A percentile compares a stretch with the other conserved stretches of the same genome.
phyloP scores from a whole-genome alignment of 1,140 invertebrate genomes.

The Leptinotarsa texana region DNA sequence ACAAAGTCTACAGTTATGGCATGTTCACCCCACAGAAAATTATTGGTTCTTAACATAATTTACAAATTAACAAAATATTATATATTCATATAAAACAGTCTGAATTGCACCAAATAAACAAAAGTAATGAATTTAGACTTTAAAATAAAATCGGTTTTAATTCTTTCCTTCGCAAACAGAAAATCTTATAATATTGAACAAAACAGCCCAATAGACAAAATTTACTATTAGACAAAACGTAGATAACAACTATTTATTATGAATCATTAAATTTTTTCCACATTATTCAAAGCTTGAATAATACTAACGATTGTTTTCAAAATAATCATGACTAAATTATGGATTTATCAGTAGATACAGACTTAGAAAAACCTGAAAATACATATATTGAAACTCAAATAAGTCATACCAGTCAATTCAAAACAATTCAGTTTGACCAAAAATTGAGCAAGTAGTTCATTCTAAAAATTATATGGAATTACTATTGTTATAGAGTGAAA shows the following conservation, averaged over 20 bases:
- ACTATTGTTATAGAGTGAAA: neutral
- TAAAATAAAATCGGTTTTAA: slow-evolving; percentile 34
- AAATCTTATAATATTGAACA: slow-evolving; percentile 39
- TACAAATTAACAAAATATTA: neutral
- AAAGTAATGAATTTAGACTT: slow-evolving; percentile 27
- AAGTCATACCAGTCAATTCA: neutral
- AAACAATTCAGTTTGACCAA: too few species aligned
- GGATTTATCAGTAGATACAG: too few species aligned
- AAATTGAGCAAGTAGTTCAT: too few species aligned
- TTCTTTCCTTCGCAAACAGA: slow-evolving; percentile 25
- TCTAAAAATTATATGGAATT: neutral
- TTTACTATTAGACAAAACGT: slow-evolving; percentile 32
- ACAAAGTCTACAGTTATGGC: neutral
- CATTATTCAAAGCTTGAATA: too few species aligned
- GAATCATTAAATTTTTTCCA: too few species aligned
- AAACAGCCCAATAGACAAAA: slow-evolving; percentile 10
- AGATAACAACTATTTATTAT: slow-evolving; percentile 23
- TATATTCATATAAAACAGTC: slow-evolving; percentile 36
- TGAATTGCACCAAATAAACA: slow-evolving; percentile 43
- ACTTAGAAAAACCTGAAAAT: too few species aligned
- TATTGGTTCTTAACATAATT: neutral
- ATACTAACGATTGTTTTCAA: too few species aligned
- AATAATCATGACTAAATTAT: too few species aligned
- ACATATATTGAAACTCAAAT: neutral
- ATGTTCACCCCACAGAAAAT: neutral